Conservation (phyloP, 2,888 invertebrate genomes). For the Standfussiana lucernea region DNA sequence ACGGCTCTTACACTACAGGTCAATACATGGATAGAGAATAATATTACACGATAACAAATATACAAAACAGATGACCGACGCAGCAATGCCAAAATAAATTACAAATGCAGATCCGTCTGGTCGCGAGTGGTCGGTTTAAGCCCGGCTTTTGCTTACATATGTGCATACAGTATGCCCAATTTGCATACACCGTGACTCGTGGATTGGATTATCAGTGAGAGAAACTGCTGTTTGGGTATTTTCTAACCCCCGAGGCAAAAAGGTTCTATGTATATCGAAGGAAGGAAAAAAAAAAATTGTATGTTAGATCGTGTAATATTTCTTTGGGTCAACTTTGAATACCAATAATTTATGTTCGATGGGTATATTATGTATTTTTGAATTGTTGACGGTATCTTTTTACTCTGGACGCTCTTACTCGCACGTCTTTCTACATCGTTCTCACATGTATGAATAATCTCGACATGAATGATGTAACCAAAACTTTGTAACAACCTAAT, state of each 20-base stretch:
- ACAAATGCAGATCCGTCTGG: conserved; percentile 71
- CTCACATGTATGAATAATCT: no score
- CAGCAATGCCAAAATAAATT: conserved; percentile 66
- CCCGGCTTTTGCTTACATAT: conserved; percentile 60
- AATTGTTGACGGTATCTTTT: no score
- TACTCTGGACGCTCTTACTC: no score
- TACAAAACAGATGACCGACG: conserved; percentile 53
- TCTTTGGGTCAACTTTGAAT: not conserved
- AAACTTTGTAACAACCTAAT: no score
- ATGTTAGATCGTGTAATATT: not conserved
- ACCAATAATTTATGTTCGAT: no score
- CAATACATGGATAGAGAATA: not conserved
- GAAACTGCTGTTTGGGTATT: not conserved
- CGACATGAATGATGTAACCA: no score
- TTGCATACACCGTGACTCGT: conserved; percentile 57
- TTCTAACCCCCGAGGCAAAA: not conserved
- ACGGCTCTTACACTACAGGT: no score
- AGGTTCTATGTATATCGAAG: not conserved
- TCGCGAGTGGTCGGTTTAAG: conserved; percentile 56
- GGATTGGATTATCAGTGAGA: conserved; percentile 14
- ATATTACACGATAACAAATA: not conserved
- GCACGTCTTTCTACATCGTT: no score
- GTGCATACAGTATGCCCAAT: conserved; percentile 65
- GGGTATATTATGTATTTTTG: no score
- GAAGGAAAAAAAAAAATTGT: not conserved